Evolutionary conservation across 2,113 vertebrate genomes (phyloP), one percentile per base, ranked within the genome.

Genomic region (Clarias gariepinus): DNA sequence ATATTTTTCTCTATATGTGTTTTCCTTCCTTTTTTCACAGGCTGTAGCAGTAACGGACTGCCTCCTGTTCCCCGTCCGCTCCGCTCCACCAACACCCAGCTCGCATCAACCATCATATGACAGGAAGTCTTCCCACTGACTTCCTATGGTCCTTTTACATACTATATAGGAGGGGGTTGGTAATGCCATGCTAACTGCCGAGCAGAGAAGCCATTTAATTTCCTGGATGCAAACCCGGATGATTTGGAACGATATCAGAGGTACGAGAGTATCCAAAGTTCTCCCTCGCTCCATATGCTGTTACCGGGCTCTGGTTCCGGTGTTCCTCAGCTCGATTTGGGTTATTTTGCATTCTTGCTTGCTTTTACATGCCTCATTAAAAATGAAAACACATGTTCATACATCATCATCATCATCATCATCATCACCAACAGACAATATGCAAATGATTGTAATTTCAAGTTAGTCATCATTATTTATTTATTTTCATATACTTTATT

Each of bases 31-130:
- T 60, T 58, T 85, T 83, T 60, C 47, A 7, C 85, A 90, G 89
- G 87, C 66, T 90, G 84, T 90, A 85, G 87, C 86, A 86, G 81
- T n/a, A 60, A 86, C 33, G 81, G 86, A 47, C 63, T 74, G 53
- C 66, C 64, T 73, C 55, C 78, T 68, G 76, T 82, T 58, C 78
- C 33, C 58, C 76, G 30, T 66, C 57, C 52, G 16, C 69, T 25
- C 69, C 55, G 52, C 63, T 63, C 73, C 64, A 41, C 77, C 73
- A 80, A 13, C 52, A 83, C 41, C 47, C 68, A 52, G 64, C 60
- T 80, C 69, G 66, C 86, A 53, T 87, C 86, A 82, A 76, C 71
- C 79, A 74, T 88, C 86, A 74, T 33, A 73, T 86, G 76, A 86
- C 81, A 83, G 78, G 71, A 89, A 69, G 47, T 87, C 79, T 21